Evolutionary conservation across 2,797 vertebrate genomes (phyloP).

Genomic region (Chloroceryle amazona): DNA sequence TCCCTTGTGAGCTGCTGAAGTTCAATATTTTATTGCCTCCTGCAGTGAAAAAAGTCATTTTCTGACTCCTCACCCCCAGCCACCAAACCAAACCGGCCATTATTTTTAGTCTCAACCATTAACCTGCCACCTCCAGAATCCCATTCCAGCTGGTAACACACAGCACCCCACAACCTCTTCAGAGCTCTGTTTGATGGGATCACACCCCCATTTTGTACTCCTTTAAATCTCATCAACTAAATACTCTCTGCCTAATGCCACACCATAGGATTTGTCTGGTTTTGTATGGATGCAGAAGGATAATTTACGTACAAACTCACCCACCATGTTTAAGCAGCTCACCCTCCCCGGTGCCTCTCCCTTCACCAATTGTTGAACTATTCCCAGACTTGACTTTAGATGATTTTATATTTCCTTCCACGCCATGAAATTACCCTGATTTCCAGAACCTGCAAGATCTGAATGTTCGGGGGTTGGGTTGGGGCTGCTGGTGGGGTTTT

Average conservation of each 20-base stretch:
- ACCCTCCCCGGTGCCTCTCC: neutral
- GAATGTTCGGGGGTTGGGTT: neutral
- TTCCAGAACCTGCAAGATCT: neutral
- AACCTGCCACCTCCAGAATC: neutral
- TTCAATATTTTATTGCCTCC: neutral
- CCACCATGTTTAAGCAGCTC: neutral
- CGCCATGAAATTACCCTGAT: neutral
- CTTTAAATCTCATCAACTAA: no score
- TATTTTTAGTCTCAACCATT: neutral
- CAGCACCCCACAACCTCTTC: neutral
- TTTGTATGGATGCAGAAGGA: neutral
- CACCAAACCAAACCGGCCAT: neutral
- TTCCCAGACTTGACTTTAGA: neutral
- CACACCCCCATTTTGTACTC: neutral
- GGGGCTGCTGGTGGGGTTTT: no score
- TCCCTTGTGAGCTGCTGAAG: neutral
- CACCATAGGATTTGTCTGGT: neutral
- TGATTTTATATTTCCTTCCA: neutral
- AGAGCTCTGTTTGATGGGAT: neutral
- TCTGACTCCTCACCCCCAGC: fast-evolving
- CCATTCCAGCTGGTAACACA: neutral
- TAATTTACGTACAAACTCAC: neutral
- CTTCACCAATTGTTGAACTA: neutral
- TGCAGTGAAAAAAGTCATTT: neutral
- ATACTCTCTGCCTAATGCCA: no score